Evolutionary conservation across 2,888 invertebrate species (phyloP).

Genomic region (Melitaea athalia): DNA sequence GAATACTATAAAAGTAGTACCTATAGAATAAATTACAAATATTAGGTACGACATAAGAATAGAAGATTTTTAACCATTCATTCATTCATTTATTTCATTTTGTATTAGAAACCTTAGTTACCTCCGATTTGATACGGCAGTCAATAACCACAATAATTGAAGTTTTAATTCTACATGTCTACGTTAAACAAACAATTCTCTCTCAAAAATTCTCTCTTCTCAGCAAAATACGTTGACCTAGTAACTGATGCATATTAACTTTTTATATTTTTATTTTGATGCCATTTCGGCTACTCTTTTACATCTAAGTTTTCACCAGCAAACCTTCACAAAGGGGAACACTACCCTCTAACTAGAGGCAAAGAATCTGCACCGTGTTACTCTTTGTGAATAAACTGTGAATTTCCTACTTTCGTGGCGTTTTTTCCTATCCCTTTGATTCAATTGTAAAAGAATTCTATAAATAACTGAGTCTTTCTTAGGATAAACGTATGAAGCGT

Average conservation of each 20-base stretch:
- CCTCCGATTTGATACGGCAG: no score
- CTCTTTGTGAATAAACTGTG: conserved; percentile 35
- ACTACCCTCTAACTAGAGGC: conserved; percentile 28
- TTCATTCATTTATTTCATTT: no score
- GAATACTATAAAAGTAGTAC: background rate
- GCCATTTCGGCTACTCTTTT: background rate
- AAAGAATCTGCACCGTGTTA: conserved; percentile 33
- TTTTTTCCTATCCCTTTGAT: conserved; percentile 37
- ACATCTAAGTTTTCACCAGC: conserved; percentile 6
- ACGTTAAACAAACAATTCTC: no score
- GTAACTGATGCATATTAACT: no score
- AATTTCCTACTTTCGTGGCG: conserved; percentile 33
- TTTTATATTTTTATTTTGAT: background rate
- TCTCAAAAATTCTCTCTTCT: no score
- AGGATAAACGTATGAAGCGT: background rate
- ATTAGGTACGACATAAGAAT: no score
- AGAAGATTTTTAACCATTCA: no score
- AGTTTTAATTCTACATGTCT: no score
- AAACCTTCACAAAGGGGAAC: conserved; percentile 32
- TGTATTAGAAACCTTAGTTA: no score
- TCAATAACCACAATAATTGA: no score
- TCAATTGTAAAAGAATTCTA: conserved; percentile 34
- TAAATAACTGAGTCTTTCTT: conserved; percentile 25
- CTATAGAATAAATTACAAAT: no score
- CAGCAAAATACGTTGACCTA: no score